Evolutionary conservation across 2,797 vertebrate genomes (phyloP), one percentile per base, ranked within the genome.

Genomic region (Pampus argenteus): DNA sequence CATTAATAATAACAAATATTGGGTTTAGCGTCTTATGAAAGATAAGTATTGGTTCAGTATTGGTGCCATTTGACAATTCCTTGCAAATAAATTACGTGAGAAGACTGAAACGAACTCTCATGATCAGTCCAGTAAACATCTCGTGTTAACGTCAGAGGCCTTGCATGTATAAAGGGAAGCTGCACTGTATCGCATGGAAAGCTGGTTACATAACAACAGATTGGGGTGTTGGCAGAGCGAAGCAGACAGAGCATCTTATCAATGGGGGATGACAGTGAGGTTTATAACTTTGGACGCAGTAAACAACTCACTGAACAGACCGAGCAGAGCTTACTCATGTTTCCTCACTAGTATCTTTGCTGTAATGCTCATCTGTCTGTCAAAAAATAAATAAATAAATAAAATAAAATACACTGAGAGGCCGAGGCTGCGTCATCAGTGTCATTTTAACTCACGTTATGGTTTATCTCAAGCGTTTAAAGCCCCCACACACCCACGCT

Each of bases 151-250:
- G 49, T 59, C 11, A 34, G 26, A 74, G 25, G 23, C 15, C n/a
- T 9, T 58, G 22, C 34, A 51, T 11, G 23, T 55, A 62, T 56
- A 49, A 65, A 48, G 57, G 36, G 3, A 26, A n/a, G 9, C 9
- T 26, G 5, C 29, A 64, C 13, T 48, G 42, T 17, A 31, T 34
- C 17, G 23, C 40, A 68, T 47, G 26, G 61, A 62, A 60, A 63
- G 15, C 36, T 52, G n/a, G 56, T 86, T 84, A 77, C 59, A 51
- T 84, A 81, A 86, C 58, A 29, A 11, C 61, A 78, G 58, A 76
- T 31, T 36, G 11, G 51, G 45, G 18, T 48, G 45, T 17, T 61
- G 74, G 59, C 49, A 62, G 74, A 81, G 59, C 25, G 20, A 11
- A 66, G 51, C 55, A 62, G 44, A 81, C 56, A 17, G 56, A 40